Evolutionary conservation across 2,797 vertebrate genomes (phyloP), one percentile per base, ranked within the genome.

Genomic region (Merluccius polli): DNA sequence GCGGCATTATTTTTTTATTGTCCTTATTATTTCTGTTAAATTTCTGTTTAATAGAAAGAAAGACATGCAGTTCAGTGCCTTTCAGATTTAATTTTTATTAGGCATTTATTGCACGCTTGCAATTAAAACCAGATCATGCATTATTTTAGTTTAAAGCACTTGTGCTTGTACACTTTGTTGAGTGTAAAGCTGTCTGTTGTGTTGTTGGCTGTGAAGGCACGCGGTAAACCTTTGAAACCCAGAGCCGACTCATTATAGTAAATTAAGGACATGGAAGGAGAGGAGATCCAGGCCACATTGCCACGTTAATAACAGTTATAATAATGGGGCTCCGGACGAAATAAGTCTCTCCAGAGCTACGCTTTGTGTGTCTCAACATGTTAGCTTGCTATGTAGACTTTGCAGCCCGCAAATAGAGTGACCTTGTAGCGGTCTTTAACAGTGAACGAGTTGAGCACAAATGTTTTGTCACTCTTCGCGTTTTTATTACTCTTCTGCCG

Each of bases 261-360:
- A 79, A 78, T 73, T 33, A 78, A 76, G 78, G 6, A 72, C 75
- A 75, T 72, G 70, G 76, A 32, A 78, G 75, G 38, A 74, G 44
- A 74, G 69, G 59, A 80, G 38, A 78, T 73, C 72, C 77, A 81
- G 81, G 41, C 73, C 84, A 73, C 78, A 85, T 78, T 74, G 48
- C 2, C 10, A 33, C 41, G 71, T 79, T 74, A 78, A 78, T 78
- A 74, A 30, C 48, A 78, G 68, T 75, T 69, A n/a, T 78, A 83
- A 73, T 29, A 73, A 48, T 4, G 30, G 13, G 48, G 36, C 74
- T 76, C 52, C 68, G 76, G 75, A 75, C 67, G 36, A 74, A 77
- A 13, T 41, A 44, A 72, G 32, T 36, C 69, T 74, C 52, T 1
- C 7, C 24, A 15, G 41, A 33, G 4, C 12, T 74, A 74, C 67